Conservation (phyloP, 2,113 vertebrate genomes). For the Carlito syrichta region DNA sequence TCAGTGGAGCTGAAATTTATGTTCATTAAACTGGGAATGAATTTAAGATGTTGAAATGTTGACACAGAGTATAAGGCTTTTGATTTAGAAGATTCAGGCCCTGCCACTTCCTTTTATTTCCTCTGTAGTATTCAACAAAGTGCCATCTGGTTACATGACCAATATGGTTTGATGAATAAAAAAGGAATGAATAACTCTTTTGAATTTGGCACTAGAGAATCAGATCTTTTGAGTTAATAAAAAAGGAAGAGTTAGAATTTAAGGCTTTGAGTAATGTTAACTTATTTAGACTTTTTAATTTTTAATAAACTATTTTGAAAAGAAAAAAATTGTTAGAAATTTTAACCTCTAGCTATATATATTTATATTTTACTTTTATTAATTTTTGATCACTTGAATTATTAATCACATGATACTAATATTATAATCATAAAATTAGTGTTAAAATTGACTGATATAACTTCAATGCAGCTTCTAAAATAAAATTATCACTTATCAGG, state of each 20-base stretch:
- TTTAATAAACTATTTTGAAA: slow-evolving; percentile 41
- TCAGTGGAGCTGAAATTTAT: neutral
- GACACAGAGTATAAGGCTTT: neutral
- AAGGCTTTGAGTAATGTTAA: slow-evolving; percentile 3
- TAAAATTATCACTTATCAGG: neutral
- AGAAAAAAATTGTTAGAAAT: neutral
- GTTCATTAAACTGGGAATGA: neutral
- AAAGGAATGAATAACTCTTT: neutral
- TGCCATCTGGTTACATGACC: neutral
- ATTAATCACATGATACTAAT: neutral
- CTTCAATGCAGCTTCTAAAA: slow-evolving; percentile 11
- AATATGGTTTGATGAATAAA: neutral
- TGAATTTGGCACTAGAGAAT: neutral
- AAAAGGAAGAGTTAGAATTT: neutral
- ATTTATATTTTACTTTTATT: neutral
- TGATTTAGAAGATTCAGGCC: neutral
- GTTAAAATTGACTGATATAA: neutral
- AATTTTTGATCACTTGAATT: neutral
- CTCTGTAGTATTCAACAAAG: neutral
- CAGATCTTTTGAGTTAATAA: slow-evolving; percentile 19
- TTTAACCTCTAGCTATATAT: neutral
- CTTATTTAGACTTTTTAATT: neutral
- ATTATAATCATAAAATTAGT: neutral
- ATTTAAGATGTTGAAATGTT: slow-evolving; percentile 7
- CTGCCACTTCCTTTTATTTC: neutral